These are phyloP conservation scores for Sarcophaga bullata DNA, from an alignment of 1,140 invertebrate species.

Conservation along the genomic window DNA sequence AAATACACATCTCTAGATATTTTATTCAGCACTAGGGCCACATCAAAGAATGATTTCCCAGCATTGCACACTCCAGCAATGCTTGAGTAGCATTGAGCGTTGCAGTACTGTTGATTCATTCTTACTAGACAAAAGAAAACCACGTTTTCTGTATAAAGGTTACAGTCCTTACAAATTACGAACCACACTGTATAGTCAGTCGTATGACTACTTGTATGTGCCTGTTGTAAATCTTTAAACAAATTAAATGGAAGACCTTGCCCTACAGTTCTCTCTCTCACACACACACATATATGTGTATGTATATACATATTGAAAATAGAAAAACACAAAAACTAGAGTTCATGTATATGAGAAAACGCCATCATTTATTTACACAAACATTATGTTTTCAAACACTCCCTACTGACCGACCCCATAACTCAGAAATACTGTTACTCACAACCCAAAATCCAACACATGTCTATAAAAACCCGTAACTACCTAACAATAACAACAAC, in stretches of 20 bases:
- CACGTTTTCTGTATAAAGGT: too few species aligned
- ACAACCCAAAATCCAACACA: neutral
- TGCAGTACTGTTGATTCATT: too few species aligned
- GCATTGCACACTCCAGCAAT: too few species aligned
- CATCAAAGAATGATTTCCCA: too few species aligned
- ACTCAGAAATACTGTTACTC: neutral
- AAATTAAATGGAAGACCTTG: neutral
- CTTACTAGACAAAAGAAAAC: too few species aligned
- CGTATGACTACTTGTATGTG: neutral
- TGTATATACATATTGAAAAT: too few species aligned
- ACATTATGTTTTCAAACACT: neutral
- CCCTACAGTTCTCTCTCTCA: neutral
- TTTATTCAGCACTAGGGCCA: too few species aligned
- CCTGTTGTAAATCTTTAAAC: constrained; percentile 7
- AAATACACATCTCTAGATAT: too few species aligned
- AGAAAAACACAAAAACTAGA: neutral
- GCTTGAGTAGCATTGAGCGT: too few species aligned
- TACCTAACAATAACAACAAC: neutral
- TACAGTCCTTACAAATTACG: too few species aligned
- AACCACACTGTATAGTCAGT: neutral
- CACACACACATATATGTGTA: neutral
- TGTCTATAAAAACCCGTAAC: neutral
- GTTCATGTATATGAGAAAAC: too few species aligned
- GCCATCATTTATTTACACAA: too few species aligned
- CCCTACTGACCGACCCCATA: neutral